These are phyloP conservation scores for Lates japonicus DNA, from an alignment of 2,797 vertebrate genomes.

Conservation along the genomic window DNA sequence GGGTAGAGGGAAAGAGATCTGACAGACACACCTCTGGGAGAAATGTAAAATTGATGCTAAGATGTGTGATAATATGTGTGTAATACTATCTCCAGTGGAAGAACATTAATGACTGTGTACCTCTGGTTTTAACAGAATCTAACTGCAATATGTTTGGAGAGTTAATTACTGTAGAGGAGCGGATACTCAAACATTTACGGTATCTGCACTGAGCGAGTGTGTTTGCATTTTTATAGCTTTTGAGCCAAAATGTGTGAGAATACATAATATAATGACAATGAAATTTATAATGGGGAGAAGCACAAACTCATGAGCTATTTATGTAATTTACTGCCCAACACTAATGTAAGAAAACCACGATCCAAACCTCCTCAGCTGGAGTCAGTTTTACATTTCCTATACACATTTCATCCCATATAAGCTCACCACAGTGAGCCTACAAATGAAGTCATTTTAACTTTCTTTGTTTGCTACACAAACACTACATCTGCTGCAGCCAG, in stretches of 20 bases:
- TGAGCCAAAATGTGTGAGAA: constrained; percentile 60
- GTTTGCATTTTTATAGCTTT: constrained; percentile 47
- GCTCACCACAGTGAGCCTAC: constrained; percentile 1
- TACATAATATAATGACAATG: neutral
- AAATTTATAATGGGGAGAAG: constrained; percentile 18
- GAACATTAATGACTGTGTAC: constrained; percentile 30
- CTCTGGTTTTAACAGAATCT: constrained; percentile 4
- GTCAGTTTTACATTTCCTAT: neutral
- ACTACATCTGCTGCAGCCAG: neutral
- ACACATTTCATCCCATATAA: constrained; percentile 42
- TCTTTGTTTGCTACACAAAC: constrained; percentile 23
- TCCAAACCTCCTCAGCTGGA: constrained; percentile 13
- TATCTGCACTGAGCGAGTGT: neutral
- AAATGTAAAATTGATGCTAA: neutral
- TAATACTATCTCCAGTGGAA: constrained; percentile 6
- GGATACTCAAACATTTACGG: constrained; percentile 14
- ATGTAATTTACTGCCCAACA: constrained; percentile 31
- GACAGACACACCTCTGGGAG: neutral
- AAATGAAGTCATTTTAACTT: constrained; percentile 7
- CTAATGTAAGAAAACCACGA: constrained; percentile 12
- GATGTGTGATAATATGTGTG: neutral
- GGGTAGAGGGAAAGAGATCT: constrained; percentile 10
- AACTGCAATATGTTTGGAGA: constrained; percentile 6
- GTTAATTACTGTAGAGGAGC: constrained; percentile 4
- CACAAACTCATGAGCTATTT: constrained; percentile 8